Evolutionary conservation across 2,888 invertebrate genomes (phyloP), one percentile per base, ranked within the genome.

Genomic region (Hedya salicella): DNA sequence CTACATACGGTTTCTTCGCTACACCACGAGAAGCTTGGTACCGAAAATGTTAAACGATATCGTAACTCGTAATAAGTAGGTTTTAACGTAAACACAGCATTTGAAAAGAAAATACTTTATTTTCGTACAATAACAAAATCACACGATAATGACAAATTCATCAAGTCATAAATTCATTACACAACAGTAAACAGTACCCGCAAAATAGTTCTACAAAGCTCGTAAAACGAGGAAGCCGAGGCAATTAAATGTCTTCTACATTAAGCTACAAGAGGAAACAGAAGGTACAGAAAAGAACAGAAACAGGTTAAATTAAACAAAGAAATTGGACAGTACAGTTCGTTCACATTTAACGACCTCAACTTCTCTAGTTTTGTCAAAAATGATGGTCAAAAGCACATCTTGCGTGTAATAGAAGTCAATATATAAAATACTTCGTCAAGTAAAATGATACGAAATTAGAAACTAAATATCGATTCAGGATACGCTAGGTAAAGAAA

Each of bases 151-250:
- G 71, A 82, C 80, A 82, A 79, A 78, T 73, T 77, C 69, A 75
- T 78, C 78, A 83, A 83, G 76, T 75, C 78, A 79, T 80, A 82
- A 71, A 81, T 84, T 71, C 64, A 81, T 73, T 73, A 77, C 75
- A 81, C 71, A 77, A 72, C n/a, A n/a, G n/a, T 69, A 78, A 69
- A 63, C 62, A 71, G 52, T 59, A 49, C 42, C 67, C 57, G 68
- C 65, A 78, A 69, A 74, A 79, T 73, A 77, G 71, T 76, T 71
- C 69, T 78, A 78, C 70, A 83, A 82, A 84, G 76, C 72, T 67
- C 78, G 76, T 80, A 82, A 81, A 85, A 84, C 78, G 86, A 84
- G 77, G 83, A 89, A 89, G 88, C 87, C 74, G 90, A 91, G 89
- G 89, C 79, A 80, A 87, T 87, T 71, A 88, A 91, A 90, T 86